Base-by-base conservation (phyloP, 1,140 invertebrate genomes). In the Araneus ventricosus region DNA sequence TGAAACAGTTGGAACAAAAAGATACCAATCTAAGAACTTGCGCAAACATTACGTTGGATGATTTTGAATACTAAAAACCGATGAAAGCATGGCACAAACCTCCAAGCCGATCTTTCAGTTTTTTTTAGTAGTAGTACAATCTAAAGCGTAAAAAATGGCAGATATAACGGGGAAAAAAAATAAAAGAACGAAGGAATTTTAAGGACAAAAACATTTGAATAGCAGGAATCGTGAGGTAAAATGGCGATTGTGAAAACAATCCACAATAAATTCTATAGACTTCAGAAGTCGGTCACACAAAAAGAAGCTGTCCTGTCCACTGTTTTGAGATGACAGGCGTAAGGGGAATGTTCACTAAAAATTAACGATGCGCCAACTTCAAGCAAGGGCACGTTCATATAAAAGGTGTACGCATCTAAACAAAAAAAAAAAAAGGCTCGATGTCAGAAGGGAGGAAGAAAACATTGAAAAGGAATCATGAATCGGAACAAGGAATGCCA, bases 331-430 rank as follows among this genome's bases (percentile, higher is more conserved):
- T 30, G 61, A 67, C 24, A 67, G 24, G 24, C 61, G 27, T 1
- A 67, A n/a, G 61, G n/a, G 61, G 61, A 67, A 67, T 67, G 27
- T 67, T 67, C 24, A 67, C 61, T 6, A 67, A 67, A 67, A 67
- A 67, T 67, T 67, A 27, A 67, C 61, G 61, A 67, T 67, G 61
- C n/a, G 24, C 24, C 24, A 67, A 27, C 27, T 67, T 67, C 61
- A 67, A 67, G 24, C 61, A 67, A 67, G 61, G 61, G 61, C 61
- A 67, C 61, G 10, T 67, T 67, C 61, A n/a, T 27, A 67, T n/a
- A 67, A 67, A 27, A 67, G 61, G 24, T 67, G 24, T 67, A 67
- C 24, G 10, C 27, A 7, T 67, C 61, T 27, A 8, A 27, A 67
- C 45, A 52, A 39, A 52, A 52, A 8, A 52, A 52, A 45, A 10